These are phyloP conservation scores for Hypercompe scribonia DNA, from an alignment of 2,888 invertebrate genomes.

Conservation along the genomic window DNA sequence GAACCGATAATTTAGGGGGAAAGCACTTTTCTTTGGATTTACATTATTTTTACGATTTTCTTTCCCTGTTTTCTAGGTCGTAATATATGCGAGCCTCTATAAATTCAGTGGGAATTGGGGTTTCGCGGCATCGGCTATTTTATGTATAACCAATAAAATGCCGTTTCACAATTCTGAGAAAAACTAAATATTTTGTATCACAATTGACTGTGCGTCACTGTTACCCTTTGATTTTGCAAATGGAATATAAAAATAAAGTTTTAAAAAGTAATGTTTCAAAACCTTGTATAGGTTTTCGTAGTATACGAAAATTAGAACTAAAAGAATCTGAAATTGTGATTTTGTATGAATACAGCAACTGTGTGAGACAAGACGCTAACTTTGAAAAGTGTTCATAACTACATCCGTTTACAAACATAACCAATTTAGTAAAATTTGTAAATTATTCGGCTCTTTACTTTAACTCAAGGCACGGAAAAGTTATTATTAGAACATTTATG, in stretches of 20 bases:
- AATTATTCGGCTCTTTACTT: too few species aligned
- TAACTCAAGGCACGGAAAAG: too few species aligned
- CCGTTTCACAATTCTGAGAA: neutral
- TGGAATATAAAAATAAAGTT: neutral
- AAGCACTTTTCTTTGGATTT: conserved; percentile 59
- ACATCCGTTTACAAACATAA: too few species aligned
- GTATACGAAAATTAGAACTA: too few species aligned
- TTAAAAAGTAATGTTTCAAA: neutral
- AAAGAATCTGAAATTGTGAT: too few species aligned
- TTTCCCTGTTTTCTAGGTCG: conserved; percentile 32
- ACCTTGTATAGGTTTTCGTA: too few species aligned
- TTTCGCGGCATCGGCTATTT: conserved; percentile 19
- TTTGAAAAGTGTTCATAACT: too few species aligned
- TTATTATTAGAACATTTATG: too few species aligned
- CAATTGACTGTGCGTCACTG: neutral
- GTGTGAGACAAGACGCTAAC: too few species aligned
- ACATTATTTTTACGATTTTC: conserved; percentile 46
- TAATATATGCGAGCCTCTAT: conserved; percentile 22
- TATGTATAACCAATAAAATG: neutral
- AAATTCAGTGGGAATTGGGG: conserved; percentile 21
- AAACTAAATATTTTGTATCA: neutral
- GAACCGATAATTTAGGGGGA: conserved; percentile 78
- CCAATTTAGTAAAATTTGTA: too few species aligned
- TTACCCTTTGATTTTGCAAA: neutral
- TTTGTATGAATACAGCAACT: too few species aligned